Evolutionary conservation across 2,888 invertebrate genomes (phyloP).

Genomic region (Leptothorax acervorum): DNA sequence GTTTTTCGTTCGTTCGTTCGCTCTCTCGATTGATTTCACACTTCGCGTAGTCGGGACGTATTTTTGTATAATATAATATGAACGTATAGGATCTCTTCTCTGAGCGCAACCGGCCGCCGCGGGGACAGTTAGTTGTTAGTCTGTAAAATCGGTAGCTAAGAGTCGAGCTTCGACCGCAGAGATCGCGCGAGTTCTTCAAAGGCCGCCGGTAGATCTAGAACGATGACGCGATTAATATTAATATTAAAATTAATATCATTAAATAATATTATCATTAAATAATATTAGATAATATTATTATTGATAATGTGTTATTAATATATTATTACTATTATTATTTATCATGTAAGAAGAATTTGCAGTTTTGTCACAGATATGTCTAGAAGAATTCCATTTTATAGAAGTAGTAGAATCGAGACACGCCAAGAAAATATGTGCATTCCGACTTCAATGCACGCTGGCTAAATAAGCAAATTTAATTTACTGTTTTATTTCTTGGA

Average conservation of each 20-base stretch:
- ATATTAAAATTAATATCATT: neutral
- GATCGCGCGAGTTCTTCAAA: constrained; percentile 38
- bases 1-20: constrained; percentile 20
- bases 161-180: constrained; percentile 28
- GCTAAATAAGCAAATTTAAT: neutral
- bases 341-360: neutral
- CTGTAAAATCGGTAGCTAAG: constrained; percentile 56
- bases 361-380: neutral
- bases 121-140: constrained; percentile 36
- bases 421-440: neutral
- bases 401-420: neutral
- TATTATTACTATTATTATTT: constrained; percentile 29
- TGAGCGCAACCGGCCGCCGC: constrained; percentile 31
- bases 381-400: neutral
- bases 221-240: neutral
- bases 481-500: neutral
- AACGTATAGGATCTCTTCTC: constrained; percentile 40
- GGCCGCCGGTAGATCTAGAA: constrained; percentile 37
- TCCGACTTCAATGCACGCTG: neutral
- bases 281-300: neutral
- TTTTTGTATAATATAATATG: constrained; percentile 61
- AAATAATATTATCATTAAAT: constrained; percentile 15
- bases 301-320: neutral
- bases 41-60: constrained; percentile 49
- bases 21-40: constrained; percentile 37